A percentile compares a stretch with the other conserved stretches of the same genome.
These are phyloP conservation scores for Periphyllus acericola DNA, from an alignment of 2,888 invertebrate genomes.

Conservation along the genomic window DNA sequence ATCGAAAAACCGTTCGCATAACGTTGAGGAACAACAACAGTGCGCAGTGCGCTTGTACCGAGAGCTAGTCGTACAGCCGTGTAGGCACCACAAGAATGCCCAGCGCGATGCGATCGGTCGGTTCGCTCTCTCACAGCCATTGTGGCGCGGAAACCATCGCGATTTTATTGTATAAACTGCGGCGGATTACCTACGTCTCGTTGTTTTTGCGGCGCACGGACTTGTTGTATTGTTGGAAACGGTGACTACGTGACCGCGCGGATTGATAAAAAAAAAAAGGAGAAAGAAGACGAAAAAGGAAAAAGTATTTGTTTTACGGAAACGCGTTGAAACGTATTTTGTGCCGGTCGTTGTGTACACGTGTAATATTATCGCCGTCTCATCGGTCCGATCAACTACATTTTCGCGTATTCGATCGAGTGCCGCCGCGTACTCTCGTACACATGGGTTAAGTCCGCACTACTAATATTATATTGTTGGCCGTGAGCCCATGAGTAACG, in stretches of 20 bases:
- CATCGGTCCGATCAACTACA: not conserved
- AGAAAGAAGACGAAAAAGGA: not conserved
- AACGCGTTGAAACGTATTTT: not conserved
- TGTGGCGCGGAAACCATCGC: no score
- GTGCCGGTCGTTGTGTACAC: not conserved
- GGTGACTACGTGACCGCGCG: no score
- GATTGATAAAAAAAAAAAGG: not conserved
- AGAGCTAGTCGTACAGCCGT: no score
- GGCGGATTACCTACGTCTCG: no score
- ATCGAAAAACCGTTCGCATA: not conserved
- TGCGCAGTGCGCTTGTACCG: not conserved
- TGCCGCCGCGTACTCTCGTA: not conserved
- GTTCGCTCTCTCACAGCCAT: no score
- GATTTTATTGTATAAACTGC: no score
- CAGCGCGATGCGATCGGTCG: no score
- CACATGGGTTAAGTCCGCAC: not conserved
- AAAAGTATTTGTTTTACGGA: not conserved
- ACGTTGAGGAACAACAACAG: not conserved
- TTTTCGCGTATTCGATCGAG: not conserved
- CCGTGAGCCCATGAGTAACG: not conserved
- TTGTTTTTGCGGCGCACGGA: no score
- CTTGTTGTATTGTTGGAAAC: no score
- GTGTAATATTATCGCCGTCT: not conserved
- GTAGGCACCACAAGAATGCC: not conserved
- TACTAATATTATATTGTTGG: not conserved